Base-by-base conservation (phyloP, 2,797 vertebrate species). In the Gephyroberyx darwinii region DNA sequence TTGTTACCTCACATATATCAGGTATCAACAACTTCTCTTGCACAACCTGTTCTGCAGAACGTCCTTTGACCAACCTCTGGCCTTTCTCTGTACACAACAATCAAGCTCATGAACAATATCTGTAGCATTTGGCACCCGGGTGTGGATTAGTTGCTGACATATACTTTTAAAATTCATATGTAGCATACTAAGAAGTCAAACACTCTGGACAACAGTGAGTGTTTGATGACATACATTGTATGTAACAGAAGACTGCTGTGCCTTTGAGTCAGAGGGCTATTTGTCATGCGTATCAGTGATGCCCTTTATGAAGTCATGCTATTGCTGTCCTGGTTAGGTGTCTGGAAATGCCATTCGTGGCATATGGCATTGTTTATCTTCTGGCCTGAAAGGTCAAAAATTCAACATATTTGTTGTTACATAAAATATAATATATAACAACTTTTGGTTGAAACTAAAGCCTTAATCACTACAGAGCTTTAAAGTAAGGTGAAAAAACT, bases 161-260 rank as follows among this genome's bases (percentile, higher is more conserved):
- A 30, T 70, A 79, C 47, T 63, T 77, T 62, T 45, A 74, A 74
- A 78, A 71, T 64, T 57, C 68, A 39, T 87, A 75, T 84, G 81
- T 69, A 57, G 43, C 3, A 2, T 51, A 20, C 26, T 17, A 39
- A 62, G 9, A 74, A 39, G 64, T 82, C 54, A 57, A 82, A 74
- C 71, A 33, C 47, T 43, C 37, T 53, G 20, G 2, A 58, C 52
- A 70, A 64, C 19, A 31, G 39, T 37, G 50, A 3, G 17, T 20
- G 58, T 71, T 61, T 73, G 26, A 51, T 16, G 65, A 41, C 61
- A 39, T 1, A 22, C 45, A 52, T 12, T 65, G 53, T 37, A n/a
- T n/a, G 47, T 19, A 37, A 31, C 33, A 20, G 1, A 51, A 60
- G 47, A 41, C 33, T 19, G 52, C 63, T 70, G 57, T 78, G 62